Evolutionary conservation across 2,113 vertebrate genomes (phyloP), one percentile per base, ranked within the genome.

Genomic region (Corythornis cristatus): DNA sequence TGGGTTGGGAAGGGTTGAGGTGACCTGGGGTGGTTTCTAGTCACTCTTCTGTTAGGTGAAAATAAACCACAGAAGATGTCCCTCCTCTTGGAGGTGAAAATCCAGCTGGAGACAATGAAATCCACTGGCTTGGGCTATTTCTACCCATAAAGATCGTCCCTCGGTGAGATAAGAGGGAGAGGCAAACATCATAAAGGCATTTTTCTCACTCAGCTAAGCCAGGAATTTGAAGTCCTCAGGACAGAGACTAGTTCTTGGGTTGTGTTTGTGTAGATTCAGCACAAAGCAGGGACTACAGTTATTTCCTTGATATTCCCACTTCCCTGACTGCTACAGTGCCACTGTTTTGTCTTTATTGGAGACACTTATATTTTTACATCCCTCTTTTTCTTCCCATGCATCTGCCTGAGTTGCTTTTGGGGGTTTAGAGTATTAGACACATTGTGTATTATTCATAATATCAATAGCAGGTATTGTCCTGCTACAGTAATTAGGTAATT

Each of bases 381-480:
- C 29, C 23, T 83, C 23, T 8, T 58, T 85, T 95, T n/a, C 57
- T 28, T 20, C 33, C 23, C 8, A 1, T 20, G 12, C 40, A 6
- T 73, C 73, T 84, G 31, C 72, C 74, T 88, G 74, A 57, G n/a
- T 89, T 87, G 71, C 43, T 87, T 4, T 80, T 60, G 22, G 35
- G n/a, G 13, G 35, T 70, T 87, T 92, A 91, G 62, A 8, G 40
- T 45, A 83, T 77, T 28, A 70, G 89, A 88, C 40, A 37, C 28
- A 68, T 84, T 82, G 70, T 84, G 92, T 90, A 84, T 94, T 95
- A 92, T 89, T 92, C 74, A 70, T 83, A 43, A 28, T 60, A 58
- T 56, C 93, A 92, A 94, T 95, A 70, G 83, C 71, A 91, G 81
- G 84, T 95, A 90, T 96, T 87, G 57, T 53, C 21, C 26, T 57